These are phyloP conservation scores for Spea multiplicata DNA, from an alignment of 2,113 vertebrate species.

Conservation along the genomic window DNA sequence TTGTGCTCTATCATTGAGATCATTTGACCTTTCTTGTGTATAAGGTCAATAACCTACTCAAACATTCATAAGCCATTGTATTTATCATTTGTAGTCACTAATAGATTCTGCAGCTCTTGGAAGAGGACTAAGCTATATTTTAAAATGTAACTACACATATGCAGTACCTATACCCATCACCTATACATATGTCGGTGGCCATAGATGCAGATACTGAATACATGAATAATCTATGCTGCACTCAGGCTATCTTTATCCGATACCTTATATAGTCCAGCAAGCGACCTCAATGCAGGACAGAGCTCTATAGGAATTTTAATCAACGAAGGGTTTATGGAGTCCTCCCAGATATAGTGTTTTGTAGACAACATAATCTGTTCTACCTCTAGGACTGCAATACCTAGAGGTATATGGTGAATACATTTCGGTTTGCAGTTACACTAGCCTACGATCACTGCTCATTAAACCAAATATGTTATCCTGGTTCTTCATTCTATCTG, in stretches of 20 bases:
- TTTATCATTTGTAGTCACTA: too few relatives aligned
- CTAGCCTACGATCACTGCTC: too few relatives aligned
- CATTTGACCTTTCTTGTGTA: too few relatives aligned
- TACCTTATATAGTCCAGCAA: not conserved
- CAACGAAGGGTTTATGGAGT: not conserved
- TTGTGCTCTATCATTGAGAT: too few relatives aligned
- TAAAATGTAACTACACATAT: not conserved
- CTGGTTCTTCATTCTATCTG: too few relatives aligned
- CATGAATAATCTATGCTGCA: not conserved
- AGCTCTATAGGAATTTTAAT: not conserved
- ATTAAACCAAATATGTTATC: too few relatives aligned
- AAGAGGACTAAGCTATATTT: not conserved
- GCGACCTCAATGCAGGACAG: not conserved
- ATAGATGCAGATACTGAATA: conserved; percentile 8
- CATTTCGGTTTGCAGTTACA: too few relatives aligned
- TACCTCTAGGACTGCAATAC: too few relatives aligned
- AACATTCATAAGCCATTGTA: too few relatives aligned
- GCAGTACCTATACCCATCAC: not conserved
- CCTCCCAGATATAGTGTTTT: not conserved
- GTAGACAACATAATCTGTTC: too few relatives aligned
- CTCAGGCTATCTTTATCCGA: not conserved
- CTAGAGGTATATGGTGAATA: too few relatives aligned
- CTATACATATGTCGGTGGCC: not conserved
- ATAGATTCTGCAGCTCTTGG: not conserved
- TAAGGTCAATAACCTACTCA: too few relatives aligned